phyloP scores from a whole-genome alignment of 2,113 vertebrate genomes.

The Cephalopholis sonnerati region DNA sequence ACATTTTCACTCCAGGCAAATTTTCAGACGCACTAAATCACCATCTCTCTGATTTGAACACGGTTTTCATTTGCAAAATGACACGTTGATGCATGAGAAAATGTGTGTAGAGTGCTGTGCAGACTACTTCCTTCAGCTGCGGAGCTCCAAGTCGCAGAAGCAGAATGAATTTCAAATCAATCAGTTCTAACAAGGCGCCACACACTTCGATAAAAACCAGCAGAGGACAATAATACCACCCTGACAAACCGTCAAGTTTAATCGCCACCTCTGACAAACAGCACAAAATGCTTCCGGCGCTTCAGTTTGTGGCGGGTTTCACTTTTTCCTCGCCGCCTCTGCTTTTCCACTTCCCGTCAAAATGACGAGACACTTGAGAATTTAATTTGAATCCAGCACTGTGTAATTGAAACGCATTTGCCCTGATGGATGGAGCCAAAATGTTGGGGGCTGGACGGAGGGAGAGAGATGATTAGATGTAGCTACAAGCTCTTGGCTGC shows the following conservation, averaged over 20 bases:
- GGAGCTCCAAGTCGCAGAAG: background rate
- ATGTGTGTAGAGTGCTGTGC: background rate
- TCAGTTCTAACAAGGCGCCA: background rate
- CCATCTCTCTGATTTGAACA: background rate
- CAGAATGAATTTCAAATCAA: slow-evolving; percentile 16
- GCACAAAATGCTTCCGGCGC: background rate
- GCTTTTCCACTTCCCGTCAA: background rate
- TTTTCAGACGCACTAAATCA: background rate
- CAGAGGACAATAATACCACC: slow-evolving; percentile 12
- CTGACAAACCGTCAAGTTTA: slow-evolving; percentile 42
- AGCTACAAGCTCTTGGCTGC: slow-evolving; percentile 36
- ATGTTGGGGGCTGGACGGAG: slow-evolving; percentile 4
- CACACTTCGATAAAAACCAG: background rate
- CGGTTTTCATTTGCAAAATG: background rate
- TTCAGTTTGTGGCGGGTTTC: background rate
- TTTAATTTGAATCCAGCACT: slow-evolving; percentile 27
- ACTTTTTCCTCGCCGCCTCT: background rate
- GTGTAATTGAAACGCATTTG: slow-evolving; percentile 49
- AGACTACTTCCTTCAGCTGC: background rate
- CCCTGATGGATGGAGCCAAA: slow-evolving; percentile 15
- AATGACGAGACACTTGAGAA: slow-evolving; percentile 36
- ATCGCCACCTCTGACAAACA: slow-evolving; percentile 8
- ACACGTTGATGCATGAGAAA: background rate
- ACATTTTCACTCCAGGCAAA: background rate
- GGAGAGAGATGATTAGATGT: slow-evolving; percentile 34